Evolutionary conservation across 2,888 invertebrate species (phyloP), one percentile per base, ranked within the genome.

Genomic region (Eilema depressum): DNA sequence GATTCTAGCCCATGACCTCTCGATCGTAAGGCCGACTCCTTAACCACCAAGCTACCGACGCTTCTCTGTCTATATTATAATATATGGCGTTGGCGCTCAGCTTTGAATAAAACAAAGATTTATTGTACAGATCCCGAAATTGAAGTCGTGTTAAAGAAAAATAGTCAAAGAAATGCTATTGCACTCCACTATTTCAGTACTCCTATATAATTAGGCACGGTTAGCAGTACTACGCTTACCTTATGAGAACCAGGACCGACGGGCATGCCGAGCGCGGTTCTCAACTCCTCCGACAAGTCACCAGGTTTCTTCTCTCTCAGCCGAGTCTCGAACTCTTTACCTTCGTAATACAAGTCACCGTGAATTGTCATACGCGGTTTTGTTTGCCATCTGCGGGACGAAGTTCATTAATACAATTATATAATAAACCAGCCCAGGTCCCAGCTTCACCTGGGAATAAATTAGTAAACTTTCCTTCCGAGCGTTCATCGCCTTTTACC

Each of bases 351-450:
- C 12, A 99, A 95, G 93, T 99, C 99, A 10, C 99, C 99, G 90
- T 99, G 99, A 83, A 99, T 99, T 0, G 99, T 99, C 99, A 99
- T 99, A 78, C 98, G 97, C 0, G 99, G 99, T 91, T 99, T 99
- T 0, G 99, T 99, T 91, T 99, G 99, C 99, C 99, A 99, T 88
- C 98, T 98, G 57, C 10, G 25, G 20, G 33, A 20, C 20, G 37
- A 57, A 17, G 25, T 33, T 17, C 3, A 17, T 41, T 63, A 20
- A 41, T 25, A 17, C 14, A 26, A 4, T 59, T 37, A 37, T 37
- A 37, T 33, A 12, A 12, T 37, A 2, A 12, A 37, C 12, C 11
- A 3, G 33, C 5, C 28, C 28, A 3, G 2, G 28, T 28, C 33
- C 33, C 1, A 12, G 33, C 33, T 37, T 37, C 33, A 12, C 12